A percentile compares a stretch with the other conserved stretches of the same genome.
phyloP scores from a whole-genome alignment of 2,888 invertebrate genomes.

The Macrophya annulata region DNA sequence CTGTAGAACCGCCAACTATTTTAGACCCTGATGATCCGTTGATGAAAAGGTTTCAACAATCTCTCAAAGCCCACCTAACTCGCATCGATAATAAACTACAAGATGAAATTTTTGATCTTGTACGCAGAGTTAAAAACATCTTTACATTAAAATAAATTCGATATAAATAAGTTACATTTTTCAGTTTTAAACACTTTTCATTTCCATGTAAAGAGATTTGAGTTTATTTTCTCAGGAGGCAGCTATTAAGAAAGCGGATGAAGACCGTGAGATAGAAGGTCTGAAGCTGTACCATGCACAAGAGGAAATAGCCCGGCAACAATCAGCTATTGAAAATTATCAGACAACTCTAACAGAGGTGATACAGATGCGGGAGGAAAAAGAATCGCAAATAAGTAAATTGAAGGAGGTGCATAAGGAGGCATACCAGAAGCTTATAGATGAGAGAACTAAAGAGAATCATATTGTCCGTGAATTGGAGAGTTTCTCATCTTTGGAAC shows the following conservation, averaged over 20 bases:
- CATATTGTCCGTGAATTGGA: constrained; percentile 80
- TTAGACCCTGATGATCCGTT: constrained; percentile 88
- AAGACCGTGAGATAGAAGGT: constrained; percentile 82
- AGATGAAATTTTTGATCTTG: constrained; percentile 86
- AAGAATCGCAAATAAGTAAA: constrained; percentile 80
- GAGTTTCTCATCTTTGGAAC: constrained; percentile 81
- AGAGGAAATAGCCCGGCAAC: constrained; percentile 82
- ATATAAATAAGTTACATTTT: neutral
- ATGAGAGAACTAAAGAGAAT: constrained; percentile 69
- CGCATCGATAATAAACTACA: constrained; percentile 85
- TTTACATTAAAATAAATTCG: neutral
- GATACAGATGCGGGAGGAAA: constrained; percentile 80
- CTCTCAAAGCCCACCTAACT: constrained; percentile 85
- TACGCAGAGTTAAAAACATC: constrained; percentile 76
- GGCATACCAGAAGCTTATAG: constrained; percentile 80
- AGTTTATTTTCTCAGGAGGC: constrained; percentile 75
- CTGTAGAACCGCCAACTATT: constrained; percentile 79
- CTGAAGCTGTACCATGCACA: constrained; percentile 84
- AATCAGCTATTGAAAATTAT: constrained; percentile 82
- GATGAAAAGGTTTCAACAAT: constrained; percentile 87
- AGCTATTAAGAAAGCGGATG: constrained; percentile 80
- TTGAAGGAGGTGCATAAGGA: constrained; percentile 80
- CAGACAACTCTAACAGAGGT: constrained; percentile 81
- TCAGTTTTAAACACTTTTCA: too few species aligned
- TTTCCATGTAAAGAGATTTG: constrained; percentile 9